phyloP scores from a whole-genome alignment of 2,113 vertebrate genomes.

The Potamarius usumacintae region DNA sequence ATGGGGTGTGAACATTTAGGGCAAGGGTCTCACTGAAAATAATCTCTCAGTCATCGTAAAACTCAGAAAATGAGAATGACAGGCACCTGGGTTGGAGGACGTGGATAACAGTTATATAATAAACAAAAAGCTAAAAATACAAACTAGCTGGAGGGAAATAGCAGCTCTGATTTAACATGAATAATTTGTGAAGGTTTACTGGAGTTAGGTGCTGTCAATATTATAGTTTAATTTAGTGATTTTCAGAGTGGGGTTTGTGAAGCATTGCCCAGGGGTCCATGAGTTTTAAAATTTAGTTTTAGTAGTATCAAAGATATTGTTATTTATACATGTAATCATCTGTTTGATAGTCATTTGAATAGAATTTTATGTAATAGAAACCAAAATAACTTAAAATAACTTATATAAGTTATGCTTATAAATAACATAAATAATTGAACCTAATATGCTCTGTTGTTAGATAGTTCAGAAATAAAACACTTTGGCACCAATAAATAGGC shows the following conservation, averaged over 20 bases:
- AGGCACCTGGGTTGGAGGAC: not conserved
- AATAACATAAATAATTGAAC: too few relatives aligned
- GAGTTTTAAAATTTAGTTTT: not conserved
- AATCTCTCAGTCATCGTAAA: constrained; percentile 9
- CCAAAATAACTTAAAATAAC: not conserved
- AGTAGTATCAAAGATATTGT: not conserved
- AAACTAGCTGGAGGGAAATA: not conserved
- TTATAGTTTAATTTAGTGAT: not conserved
- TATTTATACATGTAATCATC: too few relatives aligned
- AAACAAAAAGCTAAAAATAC: not conserved
- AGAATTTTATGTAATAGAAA: not conserved
- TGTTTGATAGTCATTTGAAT: not conserved
- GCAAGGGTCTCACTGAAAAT: constrained; percentile 54
- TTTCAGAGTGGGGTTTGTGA: not conserved
- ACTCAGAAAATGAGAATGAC: not conserved
- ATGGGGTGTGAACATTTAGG: constrained; percentile 31
- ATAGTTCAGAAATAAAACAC: too few relatives aligned
- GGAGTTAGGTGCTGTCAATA: not conserved
- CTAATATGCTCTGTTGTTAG: too few relatives aligned
- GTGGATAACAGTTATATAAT: not conserved
- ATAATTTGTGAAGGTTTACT: not conserved
- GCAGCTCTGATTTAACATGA: not conserved
- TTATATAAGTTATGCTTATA: too few relatives aligned
- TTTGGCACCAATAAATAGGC: too few relatives aligned
- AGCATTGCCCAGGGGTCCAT: not conserved